These are phyloP conservation scores for Pelobates fuscus DNA, from an alignment of 2,113 vertebrate genomes.

Conservation along the genomic window DNA sequence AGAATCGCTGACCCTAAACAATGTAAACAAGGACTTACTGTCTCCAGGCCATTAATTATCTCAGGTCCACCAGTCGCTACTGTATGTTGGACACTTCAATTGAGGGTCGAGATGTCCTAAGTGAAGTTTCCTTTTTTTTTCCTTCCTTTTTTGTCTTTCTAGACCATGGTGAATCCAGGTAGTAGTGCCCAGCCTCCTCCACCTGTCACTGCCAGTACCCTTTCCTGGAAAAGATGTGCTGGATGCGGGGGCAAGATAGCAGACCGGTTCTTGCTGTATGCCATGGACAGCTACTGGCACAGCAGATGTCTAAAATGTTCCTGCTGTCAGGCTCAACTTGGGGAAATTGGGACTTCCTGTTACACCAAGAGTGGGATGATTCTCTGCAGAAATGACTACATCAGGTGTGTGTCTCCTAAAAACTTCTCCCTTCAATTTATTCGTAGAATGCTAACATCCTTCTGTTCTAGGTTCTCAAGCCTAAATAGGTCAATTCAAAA, in stretches of 20 bases:
- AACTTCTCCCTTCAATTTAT: background rate
- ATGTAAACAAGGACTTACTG: slow-evolving; percentile 14
- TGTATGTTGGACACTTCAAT: slow-evolving; percentile 8
- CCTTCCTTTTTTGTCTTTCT: slow-evolving; percentile 50
- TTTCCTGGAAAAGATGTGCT: slow-evolving; percentile 95
- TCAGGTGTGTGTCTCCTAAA: slow-evolving; percentile 79
- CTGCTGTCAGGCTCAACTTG: slow-evolving; percentile 98
- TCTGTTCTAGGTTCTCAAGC: too few species aligned
- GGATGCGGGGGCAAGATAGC: slow-evolving; percentile 97
- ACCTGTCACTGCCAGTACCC: slow-evolving; percentile 86
- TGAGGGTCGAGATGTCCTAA: background rate
- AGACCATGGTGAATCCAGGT: slow-evolving; percentile 96
- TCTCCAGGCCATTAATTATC: slow-evolving; percentile 19
- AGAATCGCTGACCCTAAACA: slow-evolving; percentile 40
- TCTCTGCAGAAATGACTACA: slow-evolving; percentile 98
- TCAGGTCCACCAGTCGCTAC: slow-evolving; percentile 16
- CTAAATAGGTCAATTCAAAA: too few species aligned
- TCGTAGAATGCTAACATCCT: too few species aligned
- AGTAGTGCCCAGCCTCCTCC: slow-evolving; percentile 88
- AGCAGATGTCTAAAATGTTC: slow-evolving; percentile 98
- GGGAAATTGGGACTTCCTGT: slow-evolving; percentile 97
- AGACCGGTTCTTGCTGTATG: slow-evolving; percentile 97
- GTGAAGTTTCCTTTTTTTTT: background rate
- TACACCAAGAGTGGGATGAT: slow-evolving; percentile 99
- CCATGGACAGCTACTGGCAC: slow-evolving; percentile 99